phyloP scores from a whole-genome alignment of 2,888 invertebrate species.

The Oeneis ivallda region DNA sequence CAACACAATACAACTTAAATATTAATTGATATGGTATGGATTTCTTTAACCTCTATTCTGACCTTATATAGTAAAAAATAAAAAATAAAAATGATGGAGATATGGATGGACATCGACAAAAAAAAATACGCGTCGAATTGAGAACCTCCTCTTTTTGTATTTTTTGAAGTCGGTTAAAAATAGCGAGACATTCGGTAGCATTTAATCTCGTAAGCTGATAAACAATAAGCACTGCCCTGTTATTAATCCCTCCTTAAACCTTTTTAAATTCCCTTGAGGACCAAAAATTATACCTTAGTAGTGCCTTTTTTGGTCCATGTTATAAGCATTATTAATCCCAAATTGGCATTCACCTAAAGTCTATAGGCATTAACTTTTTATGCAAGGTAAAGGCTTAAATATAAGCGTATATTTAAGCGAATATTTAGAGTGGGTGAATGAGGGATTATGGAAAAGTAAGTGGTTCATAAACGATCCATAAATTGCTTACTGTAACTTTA shows the following conservation, averaged over 20 bases:
- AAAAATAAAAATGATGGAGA: no score
- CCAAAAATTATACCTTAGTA: constrained; percentile 1
- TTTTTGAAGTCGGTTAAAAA: no score
- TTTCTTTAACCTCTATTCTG: background rate
- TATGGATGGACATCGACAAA: no score
- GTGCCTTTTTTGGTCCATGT: background rate
- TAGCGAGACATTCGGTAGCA: background rate
- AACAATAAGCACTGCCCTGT: background rate
- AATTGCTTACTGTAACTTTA: background rate
- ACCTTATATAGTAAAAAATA: no score
- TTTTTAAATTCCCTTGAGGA: background rate
- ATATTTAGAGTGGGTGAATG: background rate
- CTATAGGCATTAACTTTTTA: constrained; percentile 2
- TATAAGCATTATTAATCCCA: constrained; percentile 6
- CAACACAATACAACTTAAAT: no score
- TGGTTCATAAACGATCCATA: background rate
- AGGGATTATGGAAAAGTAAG: background rate
- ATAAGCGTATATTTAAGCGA: no score
- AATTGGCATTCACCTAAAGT: background rate
- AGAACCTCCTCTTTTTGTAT: no score
- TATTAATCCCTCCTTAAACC: constrained; percentile 8
- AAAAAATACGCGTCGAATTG: no score
- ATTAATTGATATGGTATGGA: background rate
- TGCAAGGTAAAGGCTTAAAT: background rate
- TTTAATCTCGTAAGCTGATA: background rate